A percentile compares a stretch with the other conserved stretches of the same genome.
Evolutionary conservation across 2,888 invertebrate species (phyloP).

Genomic region (Cryptosula pallasiana): DNA sequence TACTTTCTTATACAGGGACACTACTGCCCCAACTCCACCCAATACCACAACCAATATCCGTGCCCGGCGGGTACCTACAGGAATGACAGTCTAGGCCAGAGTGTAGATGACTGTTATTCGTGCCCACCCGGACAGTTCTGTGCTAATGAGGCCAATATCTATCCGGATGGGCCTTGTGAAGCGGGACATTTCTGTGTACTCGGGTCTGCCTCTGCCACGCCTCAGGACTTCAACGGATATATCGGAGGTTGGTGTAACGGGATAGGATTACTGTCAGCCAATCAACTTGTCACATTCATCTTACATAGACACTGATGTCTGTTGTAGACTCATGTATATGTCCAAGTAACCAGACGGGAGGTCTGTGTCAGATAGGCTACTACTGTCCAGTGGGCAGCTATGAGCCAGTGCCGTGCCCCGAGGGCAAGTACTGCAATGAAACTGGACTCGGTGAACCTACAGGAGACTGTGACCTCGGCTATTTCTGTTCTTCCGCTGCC

Average conservation of each 20-base stretch:
- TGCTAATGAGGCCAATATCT: slow-evolving; percentile 36
- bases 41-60: slow-evolving; percentile 35
- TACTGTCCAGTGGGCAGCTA: slow-evolving; percentile 37
- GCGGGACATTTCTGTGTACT: slow-evolving; percentile 33
- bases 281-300: no score
- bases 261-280: no score
- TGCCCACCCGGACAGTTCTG: slow-evolving; percentile 47
- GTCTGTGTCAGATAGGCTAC: slow-evolving; percentile 37
- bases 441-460: slow-evolving; percentile 34
- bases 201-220: slow-evolving; percentile 36
- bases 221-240: slow-evolving; percentile 27
- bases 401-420: slow-evolving; percentile 36
- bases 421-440: slow-evolving; percentile 39
- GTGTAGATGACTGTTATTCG: slow-evolving; percentile 37
- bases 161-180: slow-evolving; percentile 39
- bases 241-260: slow-evolving; percentile 4
- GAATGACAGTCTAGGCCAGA: slow-evolving; percentile 35
- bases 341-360: slow-evolving; percentile 42
- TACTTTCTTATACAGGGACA: slow-evolving; percentile 27
- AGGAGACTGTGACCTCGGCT: slow-evolving; percentile 39
- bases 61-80: slow-evolving; percentile 44
- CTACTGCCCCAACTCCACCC: slow-evolving; percentile 44
- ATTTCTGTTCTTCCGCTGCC: slow-evolving; percentile 41
- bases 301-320: no score
- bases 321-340: slow-evolving; percentile 37